Percentiles rank a stretch among this genome's conserved stretches.
These are phyloP conservation scores for Metallyticus violacea DNA, from an alignment of 2,888 invertebrate species.

Conservation along the genomic window DNA sequence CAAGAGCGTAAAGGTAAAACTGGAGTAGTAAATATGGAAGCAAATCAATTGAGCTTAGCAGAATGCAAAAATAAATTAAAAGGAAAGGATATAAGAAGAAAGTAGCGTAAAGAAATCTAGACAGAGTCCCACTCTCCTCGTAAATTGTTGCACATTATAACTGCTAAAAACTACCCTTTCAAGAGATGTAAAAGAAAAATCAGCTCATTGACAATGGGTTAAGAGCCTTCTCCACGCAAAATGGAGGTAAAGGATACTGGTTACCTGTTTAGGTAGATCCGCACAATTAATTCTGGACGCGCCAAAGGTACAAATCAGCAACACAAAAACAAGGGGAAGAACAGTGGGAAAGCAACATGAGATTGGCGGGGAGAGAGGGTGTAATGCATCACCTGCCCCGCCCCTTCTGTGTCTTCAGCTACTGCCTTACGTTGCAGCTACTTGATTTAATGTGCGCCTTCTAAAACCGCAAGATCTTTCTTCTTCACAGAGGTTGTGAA, in stretches of 20 bases:
- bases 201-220: too few species aligned
- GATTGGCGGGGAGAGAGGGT: background rate
- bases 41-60: too few species aligned
- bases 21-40: too few species aligned
- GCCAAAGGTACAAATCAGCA: constrained; percentile 2
- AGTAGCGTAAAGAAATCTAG: too few species aligned
- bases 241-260: background rate
- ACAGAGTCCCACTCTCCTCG: too few species aligned
- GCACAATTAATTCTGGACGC: background rate
- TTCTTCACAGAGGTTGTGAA: background rate
- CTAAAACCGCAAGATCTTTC: background rate
- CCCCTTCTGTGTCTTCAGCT: constrained; percentile 11
- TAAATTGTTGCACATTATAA: too few species aligned
- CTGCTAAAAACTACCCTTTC: too few species aligned
- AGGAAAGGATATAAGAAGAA: too few species aligned
- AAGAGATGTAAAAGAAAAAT: too few species aligned
- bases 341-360: background rate
- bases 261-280: background rate
- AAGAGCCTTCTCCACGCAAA: too few species aligned
- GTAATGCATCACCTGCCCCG: background rate
- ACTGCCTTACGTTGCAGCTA: background rate
- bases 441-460: background rate
- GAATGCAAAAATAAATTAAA: too few species aligned
- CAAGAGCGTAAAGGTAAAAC: too few species aligned
- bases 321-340: background rate